phyloP scores from a whole-genome alignment of 1,140 invertebrate species.

The Vollenhovia emeryi region DNA sequence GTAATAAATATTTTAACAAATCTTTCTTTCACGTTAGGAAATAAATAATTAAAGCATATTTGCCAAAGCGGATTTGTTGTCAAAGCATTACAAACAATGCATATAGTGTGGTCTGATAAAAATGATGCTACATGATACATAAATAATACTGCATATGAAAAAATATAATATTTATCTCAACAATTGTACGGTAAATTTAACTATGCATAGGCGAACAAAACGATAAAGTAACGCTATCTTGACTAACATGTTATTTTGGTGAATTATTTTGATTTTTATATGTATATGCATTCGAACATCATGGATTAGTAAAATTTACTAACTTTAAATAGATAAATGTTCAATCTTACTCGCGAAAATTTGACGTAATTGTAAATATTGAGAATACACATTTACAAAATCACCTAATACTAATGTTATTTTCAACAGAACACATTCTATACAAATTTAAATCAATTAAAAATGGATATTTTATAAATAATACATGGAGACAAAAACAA shows the following conservation, averaged over 20 bases:
- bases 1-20: neutral
- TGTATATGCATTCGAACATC: neutral
- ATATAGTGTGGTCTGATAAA: neutral
- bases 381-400: neutral
- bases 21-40: neutral
- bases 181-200: neutral
- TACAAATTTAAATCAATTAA: neutral
- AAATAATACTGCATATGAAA: neutral
- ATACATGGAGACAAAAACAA: neutral
- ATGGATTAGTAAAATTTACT: neutral
- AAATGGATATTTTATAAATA: neutral
- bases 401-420: neutral
- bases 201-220: neutral
- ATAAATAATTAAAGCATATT: neutral
- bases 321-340: neutral
- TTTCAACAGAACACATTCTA: neutral
- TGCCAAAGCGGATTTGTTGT: neutral
- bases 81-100: neutral
- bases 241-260: neutral
- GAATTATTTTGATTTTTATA: neutral
- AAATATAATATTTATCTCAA: neutral
- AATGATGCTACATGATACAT: neutral
- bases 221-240: neutral
- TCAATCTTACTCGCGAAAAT: neutral
- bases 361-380: neutral